Base-by-base conservation (phyloP, 2,888 invertebrate genomes). In the Acleris holmiana region DNA sequence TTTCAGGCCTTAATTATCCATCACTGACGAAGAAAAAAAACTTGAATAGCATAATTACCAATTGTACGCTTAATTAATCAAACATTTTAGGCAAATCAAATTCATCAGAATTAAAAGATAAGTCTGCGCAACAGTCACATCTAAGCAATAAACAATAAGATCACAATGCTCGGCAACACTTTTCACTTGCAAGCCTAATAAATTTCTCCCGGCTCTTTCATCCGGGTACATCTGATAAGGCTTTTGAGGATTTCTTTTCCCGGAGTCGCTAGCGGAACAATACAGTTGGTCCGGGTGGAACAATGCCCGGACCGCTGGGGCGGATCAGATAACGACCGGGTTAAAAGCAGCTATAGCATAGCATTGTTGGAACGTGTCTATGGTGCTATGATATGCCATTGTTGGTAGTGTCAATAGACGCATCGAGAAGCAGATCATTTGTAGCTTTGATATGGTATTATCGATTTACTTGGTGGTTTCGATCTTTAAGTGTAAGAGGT, bases 131-230 rank as follows among this genome's bases (percentile, higher is more conserved):
- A 59, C 41, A 54, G 53, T 23, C 48, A 60, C 49, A 55, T 29
- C 41, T 10, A 41, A 46, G 59, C 44, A 55, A 65, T 65, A 65
- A 65, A 65, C 65, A 65, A 65, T 46, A 54, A 54, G 35, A 53
- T 64, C 58, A 65, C 65, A 65, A 65, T 44, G 60, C 55, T 49
- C 5, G 44, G 58, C 58, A 64, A 59, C 64, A 60, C 65, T 60
- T 60, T 65, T 65, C 65, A 65, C 65, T 65, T 55, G 65, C 59
- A 44, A 46, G 48, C 44, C 59, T 65, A 65, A 65, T 65, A 65
- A 65, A 65, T 65, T 65, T 55, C 53, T 19, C 19, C 59, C 46
- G 50, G 59, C 54, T 21, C 55, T 48, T 49, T 64, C 60, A 65
- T 65, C 60, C 60, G 65, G 54, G 50, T 49, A 58, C 50, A 65